A percentile compares a stretch with the other conserved stretches of the same genome.
Conservation (phyloP, 2,797 vertebrate species). For the Periophthalmus magnuspinnatus region DNA sequence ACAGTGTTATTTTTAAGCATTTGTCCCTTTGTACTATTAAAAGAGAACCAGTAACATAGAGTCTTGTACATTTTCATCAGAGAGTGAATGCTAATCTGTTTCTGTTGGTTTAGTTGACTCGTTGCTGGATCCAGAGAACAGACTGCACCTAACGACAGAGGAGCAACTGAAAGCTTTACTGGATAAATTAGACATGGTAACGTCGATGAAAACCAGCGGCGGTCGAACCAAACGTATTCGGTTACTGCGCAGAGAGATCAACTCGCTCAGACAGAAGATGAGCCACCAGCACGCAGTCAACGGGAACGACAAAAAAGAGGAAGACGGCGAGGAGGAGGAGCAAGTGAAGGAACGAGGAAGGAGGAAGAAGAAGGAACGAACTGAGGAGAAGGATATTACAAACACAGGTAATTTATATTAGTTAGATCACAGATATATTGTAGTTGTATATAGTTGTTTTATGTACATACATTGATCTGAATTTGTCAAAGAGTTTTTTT, state of each 20-base stretch:
- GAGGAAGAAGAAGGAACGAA: constrained; percentile 46
- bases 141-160: constrained; percentile 88
- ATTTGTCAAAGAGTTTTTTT: no score
- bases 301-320: constrained; percentile 63
- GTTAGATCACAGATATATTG: background rate
- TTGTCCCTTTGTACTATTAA: background rate
- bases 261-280: constrained; percentile 84
- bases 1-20: background rate
- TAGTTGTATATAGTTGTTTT: no score
- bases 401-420: constrained; percentile 53
- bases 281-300: constrained; percentile 81
- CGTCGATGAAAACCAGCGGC: constrained; percentile 88
- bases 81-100: background rate
- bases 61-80: background rate
- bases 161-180: constrained; percentile 92
- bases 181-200: constrained; percentile 92
- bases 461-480: no score
- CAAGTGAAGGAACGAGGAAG: constrained; percentile 18
- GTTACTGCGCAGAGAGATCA: constrained; percentile 91
- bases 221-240: constrained; percentile 91
- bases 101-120: constrained; percentile 84
- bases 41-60: background rate
- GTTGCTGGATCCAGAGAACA: constrained; percentile 88
- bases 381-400: constrained; percentile 42
- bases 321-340: constrained; percentile 50